Base-by-base conservation (phyloP, 2,113 vertebrate genomes). In the Burhinus bistriatus region DNA sequence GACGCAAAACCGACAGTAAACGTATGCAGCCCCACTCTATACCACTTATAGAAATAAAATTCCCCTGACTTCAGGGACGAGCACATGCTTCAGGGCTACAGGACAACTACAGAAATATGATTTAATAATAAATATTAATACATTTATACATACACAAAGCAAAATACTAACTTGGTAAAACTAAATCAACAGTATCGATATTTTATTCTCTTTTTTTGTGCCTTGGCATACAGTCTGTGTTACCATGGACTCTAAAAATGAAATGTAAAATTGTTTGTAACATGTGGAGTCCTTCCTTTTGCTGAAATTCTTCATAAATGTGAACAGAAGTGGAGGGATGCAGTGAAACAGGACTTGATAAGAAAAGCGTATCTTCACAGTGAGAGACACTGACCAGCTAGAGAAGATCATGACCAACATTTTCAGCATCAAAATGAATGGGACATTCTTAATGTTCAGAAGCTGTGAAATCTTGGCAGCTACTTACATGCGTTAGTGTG, bases 121-220 rank as follows among this genome's bases (percentile, higher is more conserved):
- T 78, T 76, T 36, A 81, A 59, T 22, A 70, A 84, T 79, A 95
- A 84, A 85, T 32, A 81, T 18, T 11, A 95, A 87, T 57, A 84
- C 8, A 70, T 72, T 91, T 79, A 65, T 81, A 87, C 23, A 64
- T 23, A 88, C 11, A 62, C 13, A 68, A 87, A 78, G 54, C 61
- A 93, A 96, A 86, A 81, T 36, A 80, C 36, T 90, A 68, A 77
- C 23, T 70, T 40, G 45, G 26, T 66, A 85, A 87, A 96, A 61
- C 73, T 62, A 95, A 92, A 84, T n/a, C 79, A 96, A 87, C 15
- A 69, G 54, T 78, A 87, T 85, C 69, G 49, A 91, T 91, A 18
- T 91, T 95, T 91, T 81, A 85, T 89, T 93, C 52, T 57, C 34
- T 22, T 76, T 75, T 65, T 92, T 57, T 4, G 2, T 86, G 61